Evolutionary conservation across 2,888 invertebrate species (phyloP), one percentile per base, ranked within the genome.

Genomic region (Cheilosia grossa): DNA sequence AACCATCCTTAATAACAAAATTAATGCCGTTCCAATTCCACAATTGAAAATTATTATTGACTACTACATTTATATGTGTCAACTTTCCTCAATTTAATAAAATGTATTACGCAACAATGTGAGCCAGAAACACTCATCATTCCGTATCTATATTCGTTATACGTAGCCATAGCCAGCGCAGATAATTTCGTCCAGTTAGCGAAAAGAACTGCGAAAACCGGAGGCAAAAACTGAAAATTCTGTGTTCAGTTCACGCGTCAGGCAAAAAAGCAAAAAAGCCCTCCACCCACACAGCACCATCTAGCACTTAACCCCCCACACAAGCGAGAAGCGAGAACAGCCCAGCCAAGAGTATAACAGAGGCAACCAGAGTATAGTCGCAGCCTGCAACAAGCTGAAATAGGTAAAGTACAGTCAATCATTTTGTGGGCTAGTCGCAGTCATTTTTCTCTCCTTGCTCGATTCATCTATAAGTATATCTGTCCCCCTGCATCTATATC

Each of bases 391-490:
- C 85, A 85, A 85, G 83, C 83, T 83, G 24, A 66, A 83, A 80
- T 85, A 81, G 85, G 72, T 85, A 85, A 85, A 85, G 85, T 85
- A 85, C 85, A 85, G 85, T 85, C 85, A 85, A 85, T 85, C 85
- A 85, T 85, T 85, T 81, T 80, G 81, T 85, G 81, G 81, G 81
- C 80, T 85, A 85, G 85, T 85, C 85, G 51, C 72, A 75, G 72
- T 77, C 49, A 37, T 42, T 49, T 77, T 72, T 61, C 44, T 64
- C 47, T 70, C 53, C 61, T 37, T 13, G 15, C 66, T 19, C 44
- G 42, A 24, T 47, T 63, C 74, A 19, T 51, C 56, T 53, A 17
- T 67, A 54, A 37, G 69, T 78, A 56, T 78, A 53, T 63, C 61
- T 67, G 56, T 10, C 24, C n/a, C 64, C 59, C 33, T 53, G 42